Evolutionary conservation across 1,140 invertebrate species (phyloP).

Genomic region (Choristoneura fumiferana): DNA sequence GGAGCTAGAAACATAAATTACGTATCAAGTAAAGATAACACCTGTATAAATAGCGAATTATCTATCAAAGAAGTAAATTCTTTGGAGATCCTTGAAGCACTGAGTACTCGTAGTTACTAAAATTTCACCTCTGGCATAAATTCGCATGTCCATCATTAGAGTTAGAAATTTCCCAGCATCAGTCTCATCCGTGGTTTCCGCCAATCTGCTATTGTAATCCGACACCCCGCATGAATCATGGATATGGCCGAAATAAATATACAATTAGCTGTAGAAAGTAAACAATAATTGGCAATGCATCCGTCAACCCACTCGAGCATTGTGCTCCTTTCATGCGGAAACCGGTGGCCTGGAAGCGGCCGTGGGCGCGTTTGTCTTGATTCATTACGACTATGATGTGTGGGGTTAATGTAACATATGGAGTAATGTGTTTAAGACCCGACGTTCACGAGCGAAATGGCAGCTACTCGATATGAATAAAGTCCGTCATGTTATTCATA

Average conservation of each 20-base stretch:
- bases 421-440: background rate
- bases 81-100: no score
- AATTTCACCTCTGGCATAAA: no score
- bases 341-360: constrained; percentile 44
- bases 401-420: constrained; percentile 10
- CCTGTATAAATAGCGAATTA: no score
- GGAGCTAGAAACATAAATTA: no score
- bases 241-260: constrained; percentile 41
- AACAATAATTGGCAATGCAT: constrained; percentile 57
- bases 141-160: no score
- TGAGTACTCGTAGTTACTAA: no score
- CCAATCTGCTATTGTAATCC: constrained; percentile 20
- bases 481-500: no score
- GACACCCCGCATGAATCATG: constrained; percentile 36
- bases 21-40: no score
- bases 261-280: constrained; percentile 64
- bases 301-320: constrained; percentile 51
- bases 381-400: constrained; percentile 2
- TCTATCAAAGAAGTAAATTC: no score
- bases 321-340: constrained; percentile 48
- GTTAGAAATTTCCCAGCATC: no score
- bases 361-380: constrained; percentile 41
- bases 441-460: no score
- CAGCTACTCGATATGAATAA: no score
- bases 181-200: background rate